phyloP scores from a whole-genome alignment of 2,888 invertebrate genomes.

The Drosophila fulvimacula region DNA sequence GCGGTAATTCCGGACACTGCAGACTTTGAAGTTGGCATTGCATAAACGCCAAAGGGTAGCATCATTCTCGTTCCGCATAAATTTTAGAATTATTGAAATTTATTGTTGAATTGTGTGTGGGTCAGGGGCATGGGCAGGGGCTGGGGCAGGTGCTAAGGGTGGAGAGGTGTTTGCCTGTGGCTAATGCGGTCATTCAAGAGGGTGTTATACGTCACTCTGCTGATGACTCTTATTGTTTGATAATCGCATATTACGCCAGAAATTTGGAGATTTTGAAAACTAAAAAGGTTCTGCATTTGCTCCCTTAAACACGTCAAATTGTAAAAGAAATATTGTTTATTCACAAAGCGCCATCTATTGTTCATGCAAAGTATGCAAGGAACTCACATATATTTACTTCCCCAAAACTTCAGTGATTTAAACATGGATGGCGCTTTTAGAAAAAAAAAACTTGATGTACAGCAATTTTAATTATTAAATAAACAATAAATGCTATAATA shows the following conservation, averaged over 20 bases:
- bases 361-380: not conserved
- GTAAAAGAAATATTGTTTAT: not conserved
- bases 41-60: conserved; percentile 42
- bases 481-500: not conserved
- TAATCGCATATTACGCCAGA: conserved; percentile 45
- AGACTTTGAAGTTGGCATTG: conserved; percentile 62
- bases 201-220: conserved; percentile 37
- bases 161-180: conserved; percentile 10
- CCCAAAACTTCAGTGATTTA: too few species aligned
- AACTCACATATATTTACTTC: too few species aligned
- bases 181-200: conserved; percentile 31
- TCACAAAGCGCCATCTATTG: conserved; percentile 25
- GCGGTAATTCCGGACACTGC: conserved; percentile 39
- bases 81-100: conserved; percentile 76
- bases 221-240: conserved; percentile 63
- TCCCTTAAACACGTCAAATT: not conserved
- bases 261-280: not conserved
- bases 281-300: not conserved
- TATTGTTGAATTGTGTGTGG: conserved; percentile 54
- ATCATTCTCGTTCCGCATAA: conserved; percentile 55
- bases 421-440: not conserved
- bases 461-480: not conserved
- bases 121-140: not conserved
- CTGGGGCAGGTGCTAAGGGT: not conserved
- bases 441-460: not conserved